These are phyloP conservation scores for Zoroaster sp. DNA, from an alignment of 53 echinoderm and acorn worm genomes.

Conservation along the genomic window DNA sequence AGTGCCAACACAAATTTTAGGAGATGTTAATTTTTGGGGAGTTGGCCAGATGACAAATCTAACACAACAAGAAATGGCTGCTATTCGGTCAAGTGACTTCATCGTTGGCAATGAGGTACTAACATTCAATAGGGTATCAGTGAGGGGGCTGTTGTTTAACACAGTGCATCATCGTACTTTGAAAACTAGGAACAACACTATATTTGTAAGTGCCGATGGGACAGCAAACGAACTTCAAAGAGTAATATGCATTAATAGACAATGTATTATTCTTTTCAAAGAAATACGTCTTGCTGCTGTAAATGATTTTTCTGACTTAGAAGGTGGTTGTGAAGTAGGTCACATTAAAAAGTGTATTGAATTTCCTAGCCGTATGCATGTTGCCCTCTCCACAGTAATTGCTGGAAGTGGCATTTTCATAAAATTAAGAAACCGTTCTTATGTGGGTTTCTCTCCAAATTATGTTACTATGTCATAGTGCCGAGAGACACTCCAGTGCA, in stretches of 20 bases:
- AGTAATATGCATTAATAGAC: neutral
- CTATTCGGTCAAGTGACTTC: neutral
- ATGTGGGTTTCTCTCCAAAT: constrained; percentile 16
- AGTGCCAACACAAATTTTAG: neutral
- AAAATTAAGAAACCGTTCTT: constrained; percentile 7
- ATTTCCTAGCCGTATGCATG: neutral
- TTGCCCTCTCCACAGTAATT: neutral
- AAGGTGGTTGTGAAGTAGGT: neutral
- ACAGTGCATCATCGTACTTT: neutral
- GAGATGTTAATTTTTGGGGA: constrained; percentile 13
- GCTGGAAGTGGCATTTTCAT: constrained; percentile 9
- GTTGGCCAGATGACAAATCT: constrained; percentile 19
- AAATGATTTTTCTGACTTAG: neutral
- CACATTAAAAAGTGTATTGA: constrained; percentile 25
- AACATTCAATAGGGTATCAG: constrained; percentile 16
- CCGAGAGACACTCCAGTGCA: neutral
- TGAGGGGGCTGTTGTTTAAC: constrained; percentile 18
- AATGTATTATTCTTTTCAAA: neutral
- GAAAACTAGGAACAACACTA: constrained; percentile 29
- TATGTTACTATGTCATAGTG: constrained; percentile 8
- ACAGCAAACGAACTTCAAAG: neutral
- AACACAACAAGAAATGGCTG: constrained; percentile 15
- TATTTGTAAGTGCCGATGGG: neutral
- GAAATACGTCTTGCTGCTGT: neutral
- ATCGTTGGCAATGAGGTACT: neutral